Evolutionary conservation across 1,140 invertebrate species (phyloP).

Genomic region (Magallana angulata): DNA sequence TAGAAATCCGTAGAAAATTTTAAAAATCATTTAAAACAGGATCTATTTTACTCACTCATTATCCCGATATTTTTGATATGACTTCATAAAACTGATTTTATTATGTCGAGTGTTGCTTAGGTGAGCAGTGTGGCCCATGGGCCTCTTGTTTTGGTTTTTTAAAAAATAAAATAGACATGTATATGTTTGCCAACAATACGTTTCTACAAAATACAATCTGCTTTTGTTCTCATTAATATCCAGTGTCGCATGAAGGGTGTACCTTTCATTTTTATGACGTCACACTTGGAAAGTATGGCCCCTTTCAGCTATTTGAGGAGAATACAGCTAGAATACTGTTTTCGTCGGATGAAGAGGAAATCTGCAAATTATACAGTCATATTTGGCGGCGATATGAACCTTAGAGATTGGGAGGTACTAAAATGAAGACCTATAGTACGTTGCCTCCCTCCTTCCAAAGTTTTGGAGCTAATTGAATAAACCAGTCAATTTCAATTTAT

Average conservation of each 20-base stretch:
- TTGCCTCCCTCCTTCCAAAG: background rate
- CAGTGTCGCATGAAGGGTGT: slow-evolving; percentile 80
- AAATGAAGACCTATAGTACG: background rate
- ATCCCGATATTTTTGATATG: too few species aligned
- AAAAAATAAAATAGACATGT: background rate
- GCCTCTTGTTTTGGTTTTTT: too few species aligned
- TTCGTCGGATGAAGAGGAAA: slow-evolving; percentile 75
- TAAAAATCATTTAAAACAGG: too few species aligned
- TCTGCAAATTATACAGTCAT: slow-evolving; percentile 79
- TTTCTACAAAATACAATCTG: background rate
- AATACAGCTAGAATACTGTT: slow-evolving; percentile 80
- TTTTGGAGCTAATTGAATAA: too few species aligned
- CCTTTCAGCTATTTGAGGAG: slow-evolving; percentile 79
- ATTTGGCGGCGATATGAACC: slow-evolving; percentile 84
- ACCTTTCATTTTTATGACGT: slow-evolving; percentile 81
- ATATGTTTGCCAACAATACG: background rate
- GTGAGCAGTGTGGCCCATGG: too few species aligned
- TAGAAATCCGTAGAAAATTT: too few species aligned
- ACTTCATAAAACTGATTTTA: too few species aligned
- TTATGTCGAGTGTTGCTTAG: too few species aligned
- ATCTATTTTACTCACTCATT: too few species aligned
- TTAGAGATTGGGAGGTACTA: slow-evolving; percentile 83
- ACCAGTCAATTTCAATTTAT: too few species aligned
- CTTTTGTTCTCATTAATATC: background rate
- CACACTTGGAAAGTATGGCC: slow-evolving; percentile 83